A percentile compares a stretch with the other conserved stretches of the same genome.
Conservation (phyloP, 2,113 vertebrate genomes). For the Trogon surrucura region DNA sequence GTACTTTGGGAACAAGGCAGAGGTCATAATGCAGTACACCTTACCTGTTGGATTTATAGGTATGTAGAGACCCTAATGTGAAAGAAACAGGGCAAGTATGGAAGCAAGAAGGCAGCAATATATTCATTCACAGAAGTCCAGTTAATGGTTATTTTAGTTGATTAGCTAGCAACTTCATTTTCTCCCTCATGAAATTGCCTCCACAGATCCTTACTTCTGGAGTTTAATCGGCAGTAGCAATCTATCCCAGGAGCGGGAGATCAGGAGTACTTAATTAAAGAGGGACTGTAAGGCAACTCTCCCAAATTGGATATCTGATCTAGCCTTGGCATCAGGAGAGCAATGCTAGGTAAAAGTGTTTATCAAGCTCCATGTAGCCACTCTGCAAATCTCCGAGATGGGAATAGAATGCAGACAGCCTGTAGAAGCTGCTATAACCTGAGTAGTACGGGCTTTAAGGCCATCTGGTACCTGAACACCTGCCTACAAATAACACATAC, state of each 20-base stretch:
- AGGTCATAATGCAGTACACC: background rate
- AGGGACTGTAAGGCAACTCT: slow-evolving; percentile 69
- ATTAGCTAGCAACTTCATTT: slow-evolving; percentile 60
- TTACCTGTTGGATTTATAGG: background rate
- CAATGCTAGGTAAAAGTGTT: slow-evolving; percentile 67
- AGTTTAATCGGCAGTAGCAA: slow-evolving; percentile 70
- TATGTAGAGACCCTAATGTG: background rate
- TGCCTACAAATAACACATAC: slow-evolving; percentile 60
- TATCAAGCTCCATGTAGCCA: slow-evolving; percentile 61
- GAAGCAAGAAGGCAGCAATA: background rate
- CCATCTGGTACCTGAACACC: slow-evolving; percentile 74
- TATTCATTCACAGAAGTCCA: slow-evolving; percentile 51
- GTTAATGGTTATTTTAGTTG: slow-evolving; percentile 52
- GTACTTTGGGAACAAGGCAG: background rate
- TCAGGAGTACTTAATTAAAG: slow-evolving; percentile 73
- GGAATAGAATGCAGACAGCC: slow-evolving; percentile 69
- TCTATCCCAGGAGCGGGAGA: slow-evolving; percentile 68
- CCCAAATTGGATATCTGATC: slow-evolving; percentile 72
- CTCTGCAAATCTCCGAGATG: slow-evolving; percentile 66
- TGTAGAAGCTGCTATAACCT: slow-evolving; percentile 69
- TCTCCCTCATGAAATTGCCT: slow-evolving; percentile 64
- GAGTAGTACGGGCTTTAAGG: slow-evolving; percentile 59
- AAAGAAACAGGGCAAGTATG: background rate
- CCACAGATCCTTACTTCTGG: slow-evolving; percentile 65
- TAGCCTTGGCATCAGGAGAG: slow-evolving; percentile 69